Evolutionary conservation across 2,888 invertebrate species (phyloP), one percentile per base, ranked within the genome.

Genomic region (Smittia sp.): DNA sequence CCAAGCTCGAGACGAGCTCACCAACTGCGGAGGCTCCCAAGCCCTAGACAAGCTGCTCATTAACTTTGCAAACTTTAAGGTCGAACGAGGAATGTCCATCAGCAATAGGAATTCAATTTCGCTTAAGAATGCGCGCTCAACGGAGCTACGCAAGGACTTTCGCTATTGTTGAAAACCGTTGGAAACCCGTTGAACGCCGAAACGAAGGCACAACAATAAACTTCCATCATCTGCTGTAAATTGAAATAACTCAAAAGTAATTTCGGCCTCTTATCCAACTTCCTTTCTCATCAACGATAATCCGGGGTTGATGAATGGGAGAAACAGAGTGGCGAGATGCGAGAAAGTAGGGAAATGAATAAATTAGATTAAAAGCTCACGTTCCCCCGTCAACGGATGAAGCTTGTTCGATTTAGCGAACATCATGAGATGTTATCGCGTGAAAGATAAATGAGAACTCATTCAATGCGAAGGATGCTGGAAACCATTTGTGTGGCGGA

Each of bases 191-290:
- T 6, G 46, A 46, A n/a, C 6, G 46, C 46, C n/a, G n/a, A 15
- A 46, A 46, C 6, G 46, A 46, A 46, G n/a, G 2, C 46, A n/a
- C 11, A 11, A 46, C 46, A 46, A 46, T 46, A 46, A 46, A 46
- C 4, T 46, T 46, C n/a, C 11, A 46, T 46, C n/a, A 46, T 46
- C 15, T 46, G 11, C 46, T 15, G 15, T n/a, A 46, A 46, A 46
- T 46, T 46, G 46, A 46, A 46, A 46, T 46, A 46, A 46, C 15
- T 46, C 46, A 46, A 46, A 46, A 46, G 46, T 46, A 46, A 46
- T 46, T 46, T 46, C 15, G 46, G n/a, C 4, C n/a, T 32, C 4
- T 46, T 46, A 46, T 46, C 4, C 6, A 46, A 11, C 46, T 46
- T 46, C 11, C 11, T 9, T 38, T 38, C 38, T 11, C 38, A 6